These are phyloP conservation scores for Syrista parreyssii DNA, from an alignment of 2,888 invertebrate genomes.

Conservation along the genomic window DNA sequence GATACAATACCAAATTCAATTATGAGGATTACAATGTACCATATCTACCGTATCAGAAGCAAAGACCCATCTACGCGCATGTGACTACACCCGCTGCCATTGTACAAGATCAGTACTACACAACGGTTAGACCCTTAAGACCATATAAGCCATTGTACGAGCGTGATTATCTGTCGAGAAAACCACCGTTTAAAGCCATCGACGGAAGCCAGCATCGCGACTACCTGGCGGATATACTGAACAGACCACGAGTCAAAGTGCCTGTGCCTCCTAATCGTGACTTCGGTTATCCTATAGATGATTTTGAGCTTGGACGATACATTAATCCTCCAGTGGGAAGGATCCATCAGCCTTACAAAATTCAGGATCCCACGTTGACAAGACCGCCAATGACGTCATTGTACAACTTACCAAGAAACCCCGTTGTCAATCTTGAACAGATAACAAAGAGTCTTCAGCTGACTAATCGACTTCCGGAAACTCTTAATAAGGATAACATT, in stretches of 20 bases:
- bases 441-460: slow-evolving; percentile 80
- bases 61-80: slow-evolving; percentile 27
- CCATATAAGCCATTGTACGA: slow-evolving; percentile 33
- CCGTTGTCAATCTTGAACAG: slow-evolving; percentile 67
- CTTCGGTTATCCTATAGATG: slow-evolving; percentile 37
- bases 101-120: slow-evolving; percentile 37
- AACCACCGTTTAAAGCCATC: slow-evolving; percentile 30
- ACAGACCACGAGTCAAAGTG: slow-evolving; percentile 24
- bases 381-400: slow-evolving; percentile 8
- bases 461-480: slow-evolving; percentile 81
- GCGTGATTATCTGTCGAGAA: slow-evolving; percentile 37
- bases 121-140: slow-evolving; percentile 41
- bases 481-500: slow-evolving; percentile 80
- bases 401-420: slow-evolving; percentile 50
- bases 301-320: slow-evolving; percentile 46
- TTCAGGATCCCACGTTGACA: slow-evolving; percentile 3
- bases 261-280: slow-evolving; percentile 3
- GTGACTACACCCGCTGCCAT: background rate
- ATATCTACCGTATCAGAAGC: slow-evolving; percentile 13
- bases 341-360: slow-evolving; percentile 15
- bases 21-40: slow-evolving; percentile 37
- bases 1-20: slow-evolving; percentile 42
- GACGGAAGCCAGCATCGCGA: slow-evolving; percentile 31
- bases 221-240: slow-evolving; percentile 43
- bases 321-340: slow-evolving; percentile 28